Evolutionary conservation across 2,113 vertebrate genomes (phyloP), one percentile per base, ranked within the genome.

Genomic region (Siphamia tubifer): DNA sequence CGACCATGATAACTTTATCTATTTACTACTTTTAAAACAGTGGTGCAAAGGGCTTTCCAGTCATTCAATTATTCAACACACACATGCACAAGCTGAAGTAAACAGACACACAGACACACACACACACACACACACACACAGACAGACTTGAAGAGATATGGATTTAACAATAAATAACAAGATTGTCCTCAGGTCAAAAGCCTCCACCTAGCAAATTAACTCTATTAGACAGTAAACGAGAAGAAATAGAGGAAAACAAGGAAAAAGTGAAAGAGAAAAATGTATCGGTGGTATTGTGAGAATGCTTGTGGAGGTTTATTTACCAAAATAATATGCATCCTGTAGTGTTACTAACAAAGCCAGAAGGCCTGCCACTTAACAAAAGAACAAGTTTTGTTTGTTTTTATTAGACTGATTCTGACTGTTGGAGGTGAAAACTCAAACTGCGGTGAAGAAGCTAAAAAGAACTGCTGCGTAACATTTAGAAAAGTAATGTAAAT

Each of bases 251-350:
- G 12, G n/a, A n/a, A 4, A 16, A 6, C 4, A 21, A 11, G 36
- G 15, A 25, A 35, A 15, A 40, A 23, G 20, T 20, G 5, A 30
- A 13, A 23, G 20, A 38, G 25, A 45, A 24, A 71, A 21, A 48
- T 47, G 15, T 12, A 25, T 25, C 23, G 12, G 21, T 2, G 6
- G 10, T 27, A 30, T 17, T 38, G 19, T 17, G 8, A 48, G 23
- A 21, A 35, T 16, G 7, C 21, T 39, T 11, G 34, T 7, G 4
- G 17, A 49, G 58, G 39, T 66, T 69, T 77, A 69, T 63, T 63
- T 39, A 39, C 30, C 17, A 64, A 64, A 72, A 73, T 67, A 80
- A 67, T 43, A 11, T 49, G 16, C 39, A 23, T 48, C 56, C 55
- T 13, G 20, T 21, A 25, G 54, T 21, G 45, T 58, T 56, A 24